A percentile compares a stretch with the other conserved stretches of the same genome.
Conservation (phyloP, 2,113 vertebrate species). For the Chelonoidis abingdonii region DNA sequence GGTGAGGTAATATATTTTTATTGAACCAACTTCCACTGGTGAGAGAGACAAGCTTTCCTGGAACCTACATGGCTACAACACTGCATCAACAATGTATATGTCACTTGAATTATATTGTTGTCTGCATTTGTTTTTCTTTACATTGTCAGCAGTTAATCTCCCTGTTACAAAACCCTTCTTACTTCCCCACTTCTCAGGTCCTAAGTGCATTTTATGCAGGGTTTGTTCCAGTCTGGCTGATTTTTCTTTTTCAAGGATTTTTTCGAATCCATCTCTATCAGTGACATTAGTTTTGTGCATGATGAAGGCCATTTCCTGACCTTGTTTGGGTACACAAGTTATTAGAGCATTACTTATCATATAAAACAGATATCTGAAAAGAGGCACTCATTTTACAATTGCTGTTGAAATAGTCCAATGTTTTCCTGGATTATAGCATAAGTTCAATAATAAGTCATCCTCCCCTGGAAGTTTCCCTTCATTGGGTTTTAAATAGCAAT, state of each 20-base stretch:
- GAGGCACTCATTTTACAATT: neutral
- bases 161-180: neutral
- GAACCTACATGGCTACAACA: neutral
- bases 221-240: neutral
- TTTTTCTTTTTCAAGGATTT: neutral
- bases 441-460: neutral
- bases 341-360: conserved; percentile 22
- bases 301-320: neutral
- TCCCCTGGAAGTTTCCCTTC: neutral
- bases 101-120: neutral
- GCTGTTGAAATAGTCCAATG: neutral
- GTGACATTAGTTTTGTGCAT: neutral
- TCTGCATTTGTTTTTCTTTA: neutral
- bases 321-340: neutral
- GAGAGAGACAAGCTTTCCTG: neutral
- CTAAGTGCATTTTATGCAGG: neutral
- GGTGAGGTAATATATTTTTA: neutral
- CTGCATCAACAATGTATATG: neutral
- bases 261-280: neutral
- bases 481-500: neutral
- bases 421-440: neutral
- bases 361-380: conserved; percentile 40
- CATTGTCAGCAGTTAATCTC: neutral
- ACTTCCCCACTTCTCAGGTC: neutral
- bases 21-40: neutral